Conservation (phyloP, 2,888 invertebrate species). For the Drosophila parthenogenetica region DNA sequence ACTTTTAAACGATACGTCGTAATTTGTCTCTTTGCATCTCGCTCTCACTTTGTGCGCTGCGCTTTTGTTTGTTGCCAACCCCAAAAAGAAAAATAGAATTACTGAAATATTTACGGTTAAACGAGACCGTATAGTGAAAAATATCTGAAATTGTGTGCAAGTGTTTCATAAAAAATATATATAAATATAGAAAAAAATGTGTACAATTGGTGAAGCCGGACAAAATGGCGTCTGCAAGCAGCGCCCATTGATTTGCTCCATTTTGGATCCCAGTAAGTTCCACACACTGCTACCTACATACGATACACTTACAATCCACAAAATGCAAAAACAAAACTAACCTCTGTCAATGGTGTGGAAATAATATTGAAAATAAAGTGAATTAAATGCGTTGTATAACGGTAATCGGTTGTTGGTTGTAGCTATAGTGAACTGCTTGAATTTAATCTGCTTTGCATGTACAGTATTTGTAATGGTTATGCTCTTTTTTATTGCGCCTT, state of each 20-base stretch:
- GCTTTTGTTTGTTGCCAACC: slow-evolving; percentile 46
- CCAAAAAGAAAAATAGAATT: slow-evolving; percentile 34
- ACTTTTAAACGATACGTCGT: slow-evolving; percentile 49
- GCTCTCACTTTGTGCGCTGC: slow-evolving; percentile 44
- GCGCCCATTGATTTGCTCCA: slow-evolving; percentile 84
- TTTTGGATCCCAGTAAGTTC: slow-evolving; percentile 85
- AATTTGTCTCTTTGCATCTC: slow-evolving; percentile 41
- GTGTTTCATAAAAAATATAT: slow-evolving; percentile 8
- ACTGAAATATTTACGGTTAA: slow-evolving; percentile 21
- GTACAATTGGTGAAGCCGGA: slow-evolving; percentile 76
- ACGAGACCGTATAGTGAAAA: slow-evolving; percentile 25
- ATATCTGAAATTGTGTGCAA: slow-evolving; percentile 34
- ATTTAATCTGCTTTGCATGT: slow-evolving; percentile 13
- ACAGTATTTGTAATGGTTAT: slow-evolving; percentile 4
- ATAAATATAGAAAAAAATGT: slow-evolving; percentile 38
- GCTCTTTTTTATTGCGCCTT: slow-evolving; percentile 14
- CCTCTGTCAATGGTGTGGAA: slow-evolving; percentile 58
- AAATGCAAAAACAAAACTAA: slow-evolving; percentile 63
- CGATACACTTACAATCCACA: slow-evolving; percentile 6
- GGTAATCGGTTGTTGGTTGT: not conserved
- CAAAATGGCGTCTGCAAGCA: slow-evolving; percentile 84
- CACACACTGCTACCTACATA: slow-evolving; percentile 18
- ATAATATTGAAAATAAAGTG: not conserved
- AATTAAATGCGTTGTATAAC: slow-evolving; percentile 35
- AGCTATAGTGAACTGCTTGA: slow-evolving; percentile 5